Evolutionary conservation across 1,140 invertebrate genomes (phyloP).

Genomic region (roundworm (Caenorhabditis elegans)): WBcel235 BX284602.5:11028001-11028500

Average conservation of each 20-base stretch:
- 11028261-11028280: constrained; percentile 30
- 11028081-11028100: constrained; percentile 15
- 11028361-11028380: too few species aligned
- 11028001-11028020: too few species aligned
- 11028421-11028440: too few species aligned
- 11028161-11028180: not conserved
- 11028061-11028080: constrained; percentile 21
- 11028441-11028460: too few species aligned
- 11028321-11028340: too few species aligned
- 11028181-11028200: constrained; percentile 33
- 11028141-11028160: not conserved
- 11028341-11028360: too few species aligned
- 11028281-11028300: not conserved
- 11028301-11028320: not conserved
- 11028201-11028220: constrained; percentile 44
- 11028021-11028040: too few species aligned
- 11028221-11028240: constrained; percentile 40
- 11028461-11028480: too few species aligned
- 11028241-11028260: constrained; percentile 40
- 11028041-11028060: not conserved
- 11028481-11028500: too few species aligned
- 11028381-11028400: too few species aligned
- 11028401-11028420: too few species aligned
- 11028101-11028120: too few species aligned
- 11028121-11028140: not conserved